phyloP scores from a whole-genome alignment of 2,888 invertebrate species.

The Drosophila anomalata region DNA sequence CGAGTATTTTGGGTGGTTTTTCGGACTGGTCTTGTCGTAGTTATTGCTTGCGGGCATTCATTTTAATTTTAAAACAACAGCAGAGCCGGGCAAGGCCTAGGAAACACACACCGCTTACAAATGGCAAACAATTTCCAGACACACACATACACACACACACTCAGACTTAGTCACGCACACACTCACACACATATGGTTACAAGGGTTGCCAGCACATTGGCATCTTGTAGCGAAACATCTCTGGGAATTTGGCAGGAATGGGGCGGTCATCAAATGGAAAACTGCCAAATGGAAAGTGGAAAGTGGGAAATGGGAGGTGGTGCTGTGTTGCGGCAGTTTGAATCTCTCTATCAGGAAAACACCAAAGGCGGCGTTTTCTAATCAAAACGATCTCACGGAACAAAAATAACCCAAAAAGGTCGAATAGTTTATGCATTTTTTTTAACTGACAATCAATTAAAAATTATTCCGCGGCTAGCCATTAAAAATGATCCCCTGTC shows the following conservation, averaged over 20 bases:
- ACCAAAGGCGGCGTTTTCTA: not conserved
- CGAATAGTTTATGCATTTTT: not conserved
- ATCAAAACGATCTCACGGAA: too few relatives aligned
- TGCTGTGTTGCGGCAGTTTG: not conserved
- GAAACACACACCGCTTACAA: constrained; percentile 77
- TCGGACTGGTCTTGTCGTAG: constrained; percentile 68
- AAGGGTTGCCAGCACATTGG: constrained; percentile 63
- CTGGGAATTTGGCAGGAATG: constrained; percentile 22
- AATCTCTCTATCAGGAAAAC: not conserved
- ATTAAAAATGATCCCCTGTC: not conserved
- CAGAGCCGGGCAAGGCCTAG: constrained; percentile 65
- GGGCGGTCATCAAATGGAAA: constrained; percentile 29
- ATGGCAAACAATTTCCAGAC: constrained; percentile 78
- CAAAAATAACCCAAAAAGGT: too few relatives aligned
- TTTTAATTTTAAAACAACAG: constrained; percentile 80
- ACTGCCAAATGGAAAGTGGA: not conserved
- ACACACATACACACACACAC: constrained; percentile 28
- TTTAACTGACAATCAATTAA: not conserved
- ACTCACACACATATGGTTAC: constrained; percentile 20
- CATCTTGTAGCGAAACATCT: constrained; percentile 37
- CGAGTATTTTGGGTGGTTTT: constrained; percentile 15
- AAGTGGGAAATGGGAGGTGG: constrained; percentile 8
- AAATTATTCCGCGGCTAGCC: not conserved
- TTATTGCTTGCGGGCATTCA: constrained; percentile 80
- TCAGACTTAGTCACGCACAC: constrained; percentile 6